Base-by-base conservation (phyloP, 2,113 vertebrate genomes). In the Alaudala cheleensis region DNA sequence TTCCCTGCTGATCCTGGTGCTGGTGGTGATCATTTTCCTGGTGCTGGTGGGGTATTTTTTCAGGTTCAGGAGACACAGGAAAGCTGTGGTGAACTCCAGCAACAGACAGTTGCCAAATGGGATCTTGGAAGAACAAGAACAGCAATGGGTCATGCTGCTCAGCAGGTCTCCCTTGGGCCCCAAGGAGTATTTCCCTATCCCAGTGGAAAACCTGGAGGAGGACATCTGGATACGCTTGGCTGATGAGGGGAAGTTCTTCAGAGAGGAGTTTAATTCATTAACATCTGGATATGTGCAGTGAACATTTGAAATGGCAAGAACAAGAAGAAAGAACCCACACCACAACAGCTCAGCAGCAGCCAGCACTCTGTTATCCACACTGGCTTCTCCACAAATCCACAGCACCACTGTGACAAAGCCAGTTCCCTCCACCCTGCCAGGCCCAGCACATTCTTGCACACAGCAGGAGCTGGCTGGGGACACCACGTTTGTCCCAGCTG, bases 81-180 rank as follows among this genome's bases (percentile, higher is more conserved):
- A 99, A 96, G 99, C 98, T 4, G 98, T 98, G 81, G 99, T 99
- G 93, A 99, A 96, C 91, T 97, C 98, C 18, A 98, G 98, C 12
- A 99, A 99, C 98, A 99, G 99, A 90, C 99, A 99, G 97, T 98
- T 99, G 97, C 99, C 99, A 13, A 99, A 99, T 96, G 99, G 99
- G 92, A 99, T 99, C 97, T 96, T 99, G 91, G 99, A 99, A 86
- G 99, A 99, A 62, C 99, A 99, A 99, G 99, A 99, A 87, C 99
- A 99, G 97, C 99, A 99, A 92, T 98, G 99, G 29, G 99, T 99
- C 82, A 99, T 99, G 97, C 98, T 99, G 81, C 98, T 99, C 80
- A 99, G 98, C 33, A 97, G 98, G 82, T 99, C 99, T 6, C 98
- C 99, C 19, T 99, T 99, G 0, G 98, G 99, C 73, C 98, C 98